Base-by-base conservation (phyloP, 2,888 invertebrate genomes). In the Tiliacea aurago region DNA sequence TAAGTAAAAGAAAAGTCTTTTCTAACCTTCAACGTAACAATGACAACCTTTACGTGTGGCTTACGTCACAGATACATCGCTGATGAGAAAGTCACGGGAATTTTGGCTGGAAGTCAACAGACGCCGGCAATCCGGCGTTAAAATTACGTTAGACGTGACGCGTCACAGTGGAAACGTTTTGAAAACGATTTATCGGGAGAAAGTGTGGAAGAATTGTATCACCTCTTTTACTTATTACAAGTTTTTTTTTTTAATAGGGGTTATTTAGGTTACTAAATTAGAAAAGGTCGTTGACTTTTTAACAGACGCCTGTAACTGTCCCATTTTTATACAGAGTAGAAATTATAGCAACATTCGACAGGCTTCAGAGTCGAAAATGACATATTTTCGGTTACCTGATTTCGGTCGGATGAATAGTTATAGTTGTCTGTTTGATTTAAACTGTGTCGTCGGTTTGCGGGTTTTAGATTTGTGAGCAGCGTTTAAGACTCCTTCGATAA, bases 21-120 rank as follows among this genome's bases (percentile, higher is more conserved):
- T 47, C 45, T 56, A 56, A 78, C 74, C 68, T 65, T 74, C 61
- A 62, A n/a, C 33, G 61, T 55, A 55, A 70, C 51, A 47, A 78
- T 78, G 55, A 58, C 45, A 33, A 45, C 45, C 69, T 61, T 65
- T 65, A 59, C 49, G 53, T 62, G 6, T 23, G 0, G 10, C 6
- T 51, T 2, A 63, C 74, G 74, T 73, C 76, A 76, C 45, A 49
- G 20, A 28, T 18, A 61, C 56, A 11, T 41, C 33, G 23, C 23
- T n/a, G 41, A 63, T 65, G 49, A 49, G 53, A 53, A 70, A 56
- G 47, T 28, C 4, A 47, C 58, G 61, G 45, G 43, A 62, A 75
- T 65, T 70, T 71, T 81, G 81, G 81, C 81, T 41, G 11, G 56
- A 49, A 62, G 55, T 81, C 81, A 81, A 81, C 71, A 41, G 11